Evolutionary conservation across 2,888 invertebrate species (phyloP).

Genomic region (Cataglyphis rosenhaueri): DNA sequence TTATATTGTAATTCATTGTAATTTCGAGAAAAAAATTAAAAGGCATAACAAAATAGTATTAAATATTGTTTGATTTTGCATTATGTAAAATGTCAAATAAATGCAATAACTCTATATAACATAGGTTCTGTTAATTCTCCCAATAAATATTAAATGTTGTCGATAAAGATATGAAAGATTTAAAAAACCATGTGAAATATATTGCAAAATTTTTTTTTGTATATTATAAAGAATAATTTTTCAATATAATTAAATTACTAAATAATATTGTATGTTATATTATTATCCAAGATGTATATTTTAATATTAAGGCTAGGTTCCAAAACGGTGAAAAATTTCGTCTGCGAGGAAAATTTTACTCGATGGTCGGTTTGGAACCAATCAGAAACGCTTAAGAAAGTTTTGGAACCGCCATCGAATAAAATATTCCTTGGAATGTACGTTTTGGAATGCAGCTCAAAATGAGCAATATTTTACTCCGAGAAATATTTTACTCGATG

Average conservation of each 20-base stretch:
- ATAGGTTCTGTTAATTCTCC: background rate
- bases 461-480: too few species aligned
- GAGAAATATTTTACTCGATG: too few species aligned
- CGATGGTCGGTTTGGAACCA: too few species aligned
- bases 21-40: slow-evolving; percentile 50
- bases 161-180: background rate
- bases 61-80: background rate
- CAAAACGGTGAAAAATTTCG: too few species aligned
- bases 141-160: background rate
- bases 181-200: background rate
- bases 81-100: slow-evolving; percentile 4
- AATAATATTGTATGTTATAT: too few species aligned
- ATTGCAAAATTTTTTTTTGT: background rate
- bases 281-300: too few species aligned
- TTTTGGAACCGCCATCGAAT: too few species aligned
- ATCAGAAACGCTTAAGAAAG: too few species aligned
- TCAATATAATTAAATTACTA: background rate
- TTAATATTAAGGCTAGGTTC: too few species aligned
- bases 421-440: too few species aligned
- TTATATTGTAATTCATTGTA: slow-evolving; percentile 54
- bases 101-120: background rate
- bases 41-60: slow-evolving; percentile 17
- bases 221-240: background rate
- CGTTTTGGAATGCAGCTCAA: too few species aligned
- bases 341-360: too few species aligned